Conservation (phyloP, 2,888 invertebrate genomes). For the Girardia tigrina region DNA sequence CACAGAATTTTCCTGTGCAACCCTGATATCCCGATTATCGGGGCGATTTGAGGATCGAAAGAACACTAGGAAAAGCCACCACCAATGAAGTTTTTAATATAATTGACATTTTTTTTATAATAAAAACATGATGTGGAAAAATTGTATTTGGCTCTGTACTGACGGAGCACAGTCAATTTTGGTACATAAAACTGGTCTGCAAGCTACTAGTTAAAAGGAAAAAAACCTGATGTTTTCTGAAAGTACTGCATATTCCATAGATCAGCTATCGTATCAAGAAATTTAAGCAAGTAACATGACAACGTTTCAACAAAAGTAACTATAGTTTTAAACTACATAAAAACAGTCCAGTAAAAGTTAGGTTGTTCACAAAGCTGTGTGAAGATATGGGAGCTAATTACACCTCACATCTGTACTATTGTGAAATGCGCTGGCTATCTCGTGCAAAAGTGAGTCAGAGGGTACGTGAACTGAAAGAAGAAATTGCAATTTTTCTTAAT, state of each 20-base stretch:
- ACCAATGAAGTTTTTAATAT: too few relatives aligned
- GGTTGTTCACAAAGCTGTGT: neutral
- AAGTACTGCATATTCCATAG: neutral
- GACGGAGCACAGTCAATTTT: too few relatives aligned
- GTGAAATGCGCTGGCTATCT: constrained; percentile 14
- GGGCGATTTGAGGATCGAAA: too few relatives aligned
- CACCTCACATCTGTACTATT: neutral
- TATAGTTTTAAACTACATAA: constrained; percentile 11
- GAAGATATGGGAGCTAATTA: neutral
- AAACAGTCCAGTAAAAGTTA: constrained; percentile 23
- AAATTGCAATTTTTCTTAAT: neutral
- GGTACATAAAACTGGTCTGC: too few relatives aligned
- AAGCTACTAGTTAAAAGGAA: too few relatives aligned
- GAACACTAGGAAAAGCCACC: too few relatives aligned
- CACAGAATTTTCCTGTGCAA: too few relatives aligned
- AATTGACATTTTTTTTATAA: too few relatives aligned
- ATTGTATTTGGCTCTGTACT: too few relatives aligned
- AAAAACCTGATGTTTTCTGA: too few relatives aligned
- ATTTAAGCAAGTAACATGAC: neutral
- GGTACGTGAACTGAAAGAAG: neutral
- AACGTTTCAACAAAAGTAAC: neutral
- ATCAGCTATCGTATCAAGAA: neutral
- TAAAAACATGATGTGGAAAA: too few relatives aligned
- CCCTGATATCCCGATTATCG: too few relatives aligned
- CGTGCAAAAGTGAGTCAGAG: constrained; percentile 10